A percentile compares a stretch with the other conserved stretches of the same genome.
Conservation (phyloP, 2,797 vertebrate genomes). For the Morelia viridis region DNA sequence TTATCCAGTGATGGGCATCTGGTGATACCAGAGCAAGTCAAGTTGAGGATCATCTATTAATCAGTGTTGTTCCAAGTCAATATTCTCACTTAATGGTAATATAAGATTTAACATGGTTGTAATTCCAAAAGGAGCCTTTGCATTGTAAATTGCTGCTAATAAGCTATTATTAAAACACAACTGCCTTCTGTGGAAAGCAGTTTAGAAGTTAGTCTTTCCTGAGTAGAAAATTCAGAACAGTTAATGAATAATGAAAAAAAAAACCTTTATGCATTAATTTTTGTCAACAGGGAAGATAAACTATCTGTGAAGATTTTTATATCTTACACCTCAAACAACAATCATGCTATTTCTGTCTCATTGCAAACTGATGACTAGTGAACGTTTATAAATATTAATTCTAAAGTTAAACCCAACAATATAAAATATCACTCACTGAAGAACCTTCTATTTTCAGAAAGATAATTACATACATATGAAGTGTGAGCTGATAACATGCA, state of each 20-base stretch:
- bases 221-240: background rate
- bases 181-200: background rate
- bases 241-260: constrained; percentile 1
- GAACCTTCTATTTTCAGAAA: constrained; percentile 32
- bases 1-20: background rate
- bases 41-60: background rate
- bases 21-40: background rate
- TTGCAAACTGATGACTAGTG: background rate
- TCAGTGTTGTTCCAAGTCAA: background rate
- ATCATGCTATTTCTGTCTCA: constrained; percentile 28
- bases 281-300: background rate
- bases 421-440: constrained; percentile 27
- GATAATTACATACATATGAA: constrained; percentile 32
- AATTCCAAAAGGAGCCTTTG: background rate
- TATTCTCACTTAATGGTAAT: background rate
- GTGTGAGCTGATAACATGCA: constrained; percentile 22
- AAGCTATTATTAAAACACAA: background rate
- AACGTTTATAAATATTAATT: constrained; percentile 9
- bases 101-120: background rate
- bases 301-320: background rate
- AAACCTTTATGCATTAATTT: background rate
- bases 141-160: background rate
- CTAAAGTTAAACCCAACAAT: constrained; percentile 26
- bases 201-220: background rate
- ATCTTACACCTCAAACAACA: background rate